These are phyloP conservation scores for Natrix natrix DNA, from an alignment of 2,797 vertebrate species.

Conservation along the genomic window DNA sequence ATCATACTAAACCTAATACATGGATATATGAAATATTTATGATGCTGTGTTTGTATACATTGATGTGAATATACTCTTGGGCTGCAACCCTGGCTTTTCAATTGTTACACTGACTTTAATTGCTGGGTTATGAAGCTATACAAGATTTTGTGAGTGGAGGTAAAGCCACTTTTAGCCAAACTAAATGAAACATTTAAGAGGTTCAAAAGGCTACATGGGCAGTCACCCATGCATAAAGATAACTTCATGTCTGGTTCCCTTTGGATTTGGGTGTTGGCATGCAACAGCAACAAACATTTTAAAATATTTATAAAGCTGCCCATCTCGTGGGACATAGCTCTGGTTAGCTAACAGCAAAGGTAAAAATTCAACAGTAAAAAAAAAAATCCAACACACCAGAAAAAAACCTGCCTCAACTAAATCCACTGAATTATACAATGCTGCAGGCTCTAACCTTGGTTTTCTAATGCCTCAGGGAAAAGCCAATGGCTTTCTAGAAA, in stretches of 20 bases:
- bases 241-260: neutral
- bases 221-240: neutral
- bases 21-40: neutral
- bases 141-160: neutral
- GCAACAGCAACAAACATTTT: neutral
- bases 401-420: neutral
- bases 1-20: neutral
- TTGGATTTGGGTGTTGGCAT: neutral
- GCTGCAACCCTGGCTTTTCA: neutral
- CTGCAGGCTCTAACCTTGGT: neutral
- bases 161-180: neutral
- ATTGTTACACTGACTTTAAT: neutral
- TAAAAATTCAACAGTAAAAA: neutral
- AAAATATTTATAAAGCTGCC: neutral
- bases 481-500: neutral
- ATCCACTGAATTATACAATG: neutral
- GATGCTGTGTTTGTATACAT: neutral
- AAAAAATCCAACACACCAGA: neutral
- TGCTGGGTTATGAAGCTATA: neutral
- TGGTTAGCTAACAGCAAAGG: neutral
- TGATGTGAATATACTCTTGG: neutral
- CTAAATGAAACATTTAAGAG: neutral
- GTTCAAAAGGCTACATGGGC: neutral
- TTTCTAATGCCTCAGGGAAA: neutral
- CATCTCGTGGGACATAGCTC: neutral